A percentile compares a stretch with the other conserved stretches of the same genome.
Evolutionary conservation across 2,113 vertebrate species (phyloP).

Genomic region (Gobio gobio): DNA sequence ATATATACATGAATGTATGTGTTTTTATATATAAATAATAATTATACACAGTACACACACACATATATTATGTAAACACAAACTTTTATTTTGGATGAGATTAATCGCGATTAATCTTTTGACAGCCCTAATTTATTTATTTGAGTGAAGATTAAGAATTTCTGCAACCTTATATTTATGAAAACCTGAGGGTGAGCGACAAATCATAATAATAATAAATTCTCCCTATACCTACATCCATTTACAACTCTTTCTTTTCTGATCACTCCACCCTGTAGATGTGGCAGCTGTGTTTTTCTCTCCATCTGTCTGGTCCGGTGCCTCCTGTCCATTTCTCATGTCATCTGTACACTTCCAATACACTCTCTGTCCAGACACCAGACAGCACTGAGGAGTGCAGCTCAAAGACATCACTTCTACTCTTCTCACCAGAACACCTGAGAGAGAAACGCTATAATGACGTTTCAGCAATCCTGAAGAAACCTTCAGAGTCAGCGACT

Average conservation of each 20-base stretch:
- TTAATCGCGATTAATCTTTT: too few relatives aligned
- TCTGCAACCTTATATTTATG: background rate
- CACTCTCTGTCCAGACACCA: slow-evolving; percentile 3
- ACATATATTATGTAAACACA: too few relatives aligned
- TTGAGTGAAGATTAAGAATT: background rate
- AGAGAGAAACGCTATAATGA: slow-evolving; percentile 67
- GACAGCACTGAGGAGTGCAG: background rate
- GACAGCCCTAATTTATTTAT: too few relatives aligned
- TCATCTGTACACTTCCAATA: slow-evolving; percentile 21
- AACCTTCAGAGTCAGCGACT: slow-evolving; percentile 65
- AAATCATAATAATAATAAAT: background rate
- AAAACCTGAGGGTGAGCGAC: background rate
- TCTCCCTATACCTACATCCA: background rate
- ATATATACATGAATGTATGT: too few relatives aligned
- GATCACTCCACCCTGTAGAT: background rate
- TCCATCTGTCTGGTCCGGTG: background rate
- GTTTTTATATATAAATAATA: too few relatives aligned
- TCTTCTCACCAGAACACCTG: slow-evolving; percentile 40
- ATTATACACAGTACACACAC: too few relatives aligned
- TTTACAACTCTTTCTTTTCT: background rate
- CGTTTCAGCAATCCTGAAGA: slow-evolving; percentile 64
- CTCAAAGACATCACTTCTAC: slow-evolving; percentile 16
- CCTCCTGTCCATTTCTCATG: slow-evolving; percentile 42
- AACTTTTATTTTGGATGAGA: too few relatives aligned
- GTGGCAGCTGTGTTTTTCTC: background rate